A percentile compares a stretch with the other conserved stretches of the same genome.
These are phyloP conservation scores for Mythimna impura DNA, from an alignment of 2,888 invertebrate genomes.

Conservation along the genomic window DNA sequence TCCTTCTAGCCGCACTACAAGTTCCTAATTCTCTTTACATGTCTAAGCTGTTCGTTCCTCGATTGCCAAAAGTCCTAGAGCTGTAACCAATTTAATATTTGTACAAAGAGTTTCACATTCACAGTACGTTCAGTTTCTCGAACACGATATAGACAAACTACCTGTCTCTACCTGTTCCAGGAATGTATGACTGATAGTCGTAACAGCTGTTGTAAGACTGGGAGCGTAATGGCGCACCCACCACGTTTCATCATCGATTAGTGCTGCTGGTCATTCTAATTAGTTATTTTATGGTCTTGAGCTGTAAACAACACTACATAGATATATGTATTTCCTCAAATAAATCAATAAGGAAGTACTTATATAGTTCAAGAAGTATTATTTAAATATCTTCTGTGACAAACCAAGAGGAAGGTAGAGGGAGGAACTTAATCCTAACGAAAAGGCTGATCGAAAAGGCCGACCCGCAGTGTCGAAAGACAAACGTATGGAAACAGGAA, in stretches of 20 bases:
- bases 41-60: not conserved
- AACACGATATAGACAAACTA: not conserved
- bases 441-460: not conserved
- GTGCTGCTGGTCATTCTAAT: slow-evolving; percentile 16
- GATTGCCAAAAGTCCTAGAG: not conserved
- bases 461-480: not conserved
- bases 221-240: slow-evolving; percentile 19
- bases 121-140: not conserved
- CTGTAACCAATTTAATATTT: not conserved
- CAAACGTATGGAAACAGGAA: not conserved
- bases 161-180: slow-evolving; percentile 16
- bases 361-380: not conserved
- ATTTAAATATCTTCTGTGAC: not conserved
- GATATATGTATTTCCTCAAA: not conserved
- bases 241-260: slow-evolving; percentile 25
- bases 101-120: not conserved
- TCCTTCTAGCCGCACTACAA: too few species aligned
- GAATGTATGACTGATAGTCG: slow-evolving; percentile 11
- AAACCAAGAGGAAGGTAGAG: not conserved
- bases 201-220: slow-evolving; percentile 23
- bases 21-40: too few species aligned
- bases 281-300: not conserved
- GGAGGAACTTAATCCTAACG: not conserved
- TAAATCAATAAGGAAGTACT: not conserved
- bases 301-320: not conserved